Conservation (phyloP, 2,113 vertebrate species). For the Cryptomyrus ogoouensis region DNA sequence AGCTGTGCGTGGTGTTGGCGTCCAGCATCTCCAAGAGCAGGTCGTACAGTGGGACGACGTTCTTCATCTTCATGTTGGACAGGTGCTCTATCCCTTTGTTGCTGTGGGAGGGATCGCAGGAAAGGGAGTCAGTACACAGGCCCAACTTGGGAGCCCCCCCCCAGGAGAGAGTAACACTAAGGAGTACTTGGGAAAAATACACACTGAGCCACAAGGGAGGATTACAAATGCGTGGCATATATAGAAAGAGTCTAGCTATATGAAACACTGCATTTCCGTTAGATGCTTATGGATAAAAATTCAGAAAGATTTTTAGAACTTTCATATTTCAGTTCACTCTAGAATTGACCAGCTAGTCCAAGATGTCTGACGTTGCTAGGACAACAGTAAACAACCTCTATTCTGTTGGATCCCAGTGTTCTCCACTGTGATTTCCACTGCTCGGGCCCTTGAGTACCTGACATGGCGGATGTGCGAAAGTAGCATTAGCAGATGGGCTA, state of each 20-base stretch:
- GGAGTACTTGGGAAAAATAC: not conserved
- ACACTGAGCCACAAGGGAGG: not conserved
- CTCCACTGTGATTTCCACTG: not conserved
- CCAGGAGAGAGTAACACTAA: not conserved
- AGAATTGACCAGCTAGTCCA: not conserved
- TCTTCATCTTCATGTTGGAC: constrained; percentile 92
- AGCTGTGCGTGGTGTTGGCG: constrained; percentile 69
- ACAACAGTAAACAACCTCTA: not conserved
- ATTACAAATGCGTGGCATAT: not conserved
- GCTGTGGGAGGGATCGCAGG: constrained; percentile 48
- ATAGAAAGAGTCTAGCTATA: not conserved
- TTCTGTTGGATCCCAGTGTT: not conserved
- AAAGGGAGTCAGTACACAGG: not conserved
- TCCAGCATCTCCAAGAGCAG: constrained; percentile 94
- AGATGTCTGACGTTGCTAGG: not conserved
- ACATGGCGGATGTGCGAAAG: constrained; percentile 89
- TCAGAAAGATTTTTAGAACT: not conserved
- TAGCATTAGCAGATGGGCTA: constrained; percentile 88
- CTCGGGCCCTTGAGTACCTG: constrained; percentile 62
- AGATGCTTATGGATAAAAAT: not conserved
- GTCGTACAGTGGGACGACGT: constrained; percentile 86
- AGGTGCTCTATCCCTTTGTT: constrained; percentile 98
- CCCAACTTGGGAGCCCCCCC: too few relatives aligned
- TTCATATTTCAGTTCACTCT: not conserved
- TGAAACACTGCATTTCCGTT: not conserved